Percentiles rank a stretch among this genome's conserved stretches.
Evolutionary conservation across 1,140 invertebrate species (phyloP).

Genomic region (Papilio polyxenes): DNA sequence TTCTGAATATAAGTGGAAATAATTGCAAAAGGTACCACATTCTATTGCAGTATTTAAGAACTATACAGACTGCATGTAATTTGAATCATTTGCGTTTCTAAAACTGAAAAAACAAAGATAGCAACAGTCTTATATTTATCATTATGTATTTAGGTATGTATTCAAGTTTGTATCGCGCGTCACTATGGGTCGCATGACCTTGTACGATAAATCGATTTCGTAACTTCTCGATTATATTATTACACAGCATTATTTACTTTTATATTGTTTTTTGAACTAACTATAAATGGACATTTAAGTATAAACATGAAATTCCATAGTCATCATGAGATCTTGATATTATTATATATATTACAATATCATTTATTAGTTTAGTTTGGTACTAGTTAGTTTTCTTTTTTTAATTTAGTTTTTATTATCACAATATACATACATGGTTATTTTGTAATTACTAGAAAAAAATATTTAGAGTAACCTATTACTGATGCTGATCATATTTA

Average conservation of each 20-base stretch:
- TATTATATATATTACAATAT: no score
- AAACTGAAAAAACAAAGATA: neutral
- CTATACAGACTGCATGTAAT: no score
- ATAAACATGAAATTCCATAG: neutral
- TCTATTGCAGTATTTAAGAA: no score
- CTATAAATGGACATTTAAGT: neutral
- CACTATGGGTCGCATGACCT: neutral
- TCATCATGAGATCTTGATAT: neutral
- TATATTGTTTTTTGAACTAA: neutral
- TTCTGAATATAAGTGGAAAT: no score
- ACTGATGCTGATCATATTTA: no score
- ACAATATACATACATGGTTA: no score
- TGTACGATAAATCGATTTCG: slow-evolving; percentile 7
- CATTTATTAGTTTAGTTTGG: neutral
- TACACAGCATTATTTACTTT: neutral
- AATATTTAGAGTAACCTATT: no score
- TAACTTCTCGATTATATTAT: neutral
- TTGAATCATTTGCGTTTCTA: neutral
- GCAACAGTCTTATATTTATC: neutral
- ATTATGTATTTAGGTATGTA: neutral
- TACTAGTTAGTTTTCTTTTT: neutral
- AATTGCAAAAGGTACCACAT: no score
- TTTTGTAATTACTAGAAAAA: no score
- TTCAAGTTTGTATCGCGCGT: neutral
- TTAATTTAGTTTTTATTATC: no score